Evolutionary conservation across 2,797 vertebrate species (phyloP).

Genomic region (Typhlichthys subterraneus): DNA sequence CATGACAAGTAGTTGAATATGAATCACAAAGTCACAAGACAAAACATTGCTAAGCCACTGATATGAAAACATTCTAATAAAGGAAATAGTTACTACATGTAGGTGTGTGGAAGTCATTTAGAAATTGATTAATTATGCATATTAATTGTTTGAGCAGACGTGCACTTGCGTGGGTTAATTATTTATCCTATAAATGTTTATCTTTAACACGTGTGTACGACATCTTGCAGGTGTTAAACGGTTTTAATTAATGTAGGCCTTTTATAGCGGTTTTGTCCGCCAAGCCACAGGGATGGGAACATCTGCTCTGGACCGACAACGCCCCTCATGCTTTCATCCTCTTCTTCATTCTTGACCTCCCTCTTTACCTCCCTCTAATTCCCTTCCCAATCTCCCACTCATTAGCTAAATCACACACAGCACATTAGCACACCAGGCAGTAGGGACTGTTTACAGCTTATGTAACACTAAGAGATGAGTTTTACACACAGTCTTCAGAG

Average conservation of each 20-base stretch:
- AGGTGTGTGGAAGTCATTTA: too few relatives aligned
- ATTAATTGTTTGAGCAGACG: background rate
- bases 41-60: too few relatives aligned
- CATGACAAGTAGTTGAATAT: too few relatives aligned
- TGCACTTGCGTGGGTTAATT: background rate
- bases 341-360: background rate
- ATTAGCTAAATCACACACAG: constrained; percentile 18
- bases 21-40: too few relatives aligned
- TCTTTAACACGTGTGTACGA: background rate
- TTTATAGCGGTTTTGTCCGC: background rate
- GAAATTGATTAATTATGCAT: too few relatives aligned
- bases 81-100: too few relatives aligned
- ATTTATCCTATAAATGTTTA: background rate
- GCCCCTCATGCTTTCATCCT: background rate
- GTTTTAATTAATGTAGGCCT: background rate
- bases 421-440: constrained; percentile 10
- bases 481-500: constrained; percentile 14
- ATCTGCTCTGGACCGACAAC: constrained; percentile 9
- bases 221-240: background rate
- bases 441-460: constrained; percentile 19
- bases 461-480: constrained; percentile 29
- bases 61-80: too few relatives aligned
- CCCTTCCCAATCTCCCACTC: constrained; percentile 14
- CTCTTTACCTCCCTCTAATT: background rate
- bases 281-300: constrained; percentile 7